These are phyloP conservation scores for Centrocercus urophasianus DNA, from an alignment of 2,113 vertebrate genomes.

Conservation along the genomic window DNA sequence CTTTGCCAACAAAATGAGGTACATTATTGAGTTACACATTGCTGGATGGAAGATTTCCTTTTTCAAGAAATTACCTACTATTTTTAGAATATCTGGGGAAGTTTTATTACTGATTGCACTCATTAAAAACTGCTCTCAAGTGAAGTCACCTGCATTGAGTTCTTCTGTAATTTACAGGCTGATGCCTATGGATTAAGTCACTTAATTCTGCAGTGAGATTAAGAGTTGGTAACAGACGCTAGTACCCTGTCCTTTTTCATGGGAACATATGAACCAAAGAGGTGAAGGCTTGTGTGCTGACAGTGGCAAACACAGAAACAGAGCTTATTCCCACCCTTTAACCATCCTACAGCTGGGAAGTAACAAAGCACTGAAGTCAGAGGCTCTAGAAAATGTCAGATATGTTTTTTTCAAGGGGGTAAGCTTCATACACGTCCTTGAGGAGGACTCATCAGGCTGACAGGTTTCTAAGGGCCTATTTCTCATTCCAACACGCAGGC, in stretches of 20 bases:
- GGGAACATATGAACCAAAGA: not conserved
- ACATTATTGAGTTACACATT: not conserved
- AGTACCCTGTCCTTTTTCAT: not conserved
- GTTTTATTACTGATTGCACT: not conserved
- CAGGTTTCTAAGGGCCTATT: not conserved
- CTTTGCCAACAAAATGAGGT: not conserved
- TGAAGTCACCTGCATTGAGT: not conserved
- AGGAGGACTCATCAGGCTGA: not conserved
- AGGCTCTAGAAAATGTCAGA: not conserved
- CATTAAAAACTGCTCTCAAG: not conserved
- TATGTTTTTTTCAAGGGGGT: not conserved
- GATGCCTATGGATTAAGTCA: not conserved
- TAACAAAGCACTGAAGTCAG: not conserved
- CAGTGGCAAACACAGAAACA: not conserved
- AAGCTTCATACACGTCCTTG: accelerated
- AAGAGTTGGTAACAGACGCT: not conserved
- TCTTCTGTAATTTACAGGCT: not conserved
- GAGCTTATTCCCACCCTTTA: not conserved
- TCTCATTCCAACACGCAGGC: not conserved
- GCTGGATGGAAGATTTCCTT: not conserved
- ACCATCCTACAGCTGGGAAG: not conserved
- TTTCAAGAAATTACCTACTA: not conserved
- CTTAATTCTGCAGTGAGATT: not conserved
- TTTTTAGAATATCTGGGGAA: not conserved
- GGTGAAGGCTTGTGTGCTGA: not conserved